Conservation (phyloP, 2,888 invertebrate species). For the Epistrophe grossulariae region DNA sequence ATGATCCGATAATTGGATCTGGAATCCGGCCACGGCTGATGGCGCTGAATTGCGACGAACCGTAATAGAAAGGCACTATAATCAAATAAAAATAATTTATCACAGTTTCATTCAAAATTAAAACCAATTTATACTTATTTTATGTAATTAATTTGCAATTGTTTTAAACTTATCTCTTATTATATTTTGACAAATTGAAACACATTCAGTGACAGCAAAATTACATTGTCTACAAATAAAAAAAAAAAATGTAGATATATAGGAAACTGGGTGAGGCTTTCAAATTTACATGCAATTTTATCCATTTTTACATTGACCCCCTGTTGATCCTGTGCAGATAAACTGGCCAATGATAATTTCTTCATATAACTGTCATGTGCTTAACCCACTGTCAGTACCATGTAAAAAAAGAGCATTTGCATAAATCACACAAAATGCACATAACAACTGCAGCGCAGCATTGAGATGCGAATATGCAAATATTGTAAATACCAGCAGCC, state of each 20-base stretch:
- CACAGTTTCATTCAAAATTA: no score
- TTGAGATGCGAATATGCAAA: conserved; percentile 59
- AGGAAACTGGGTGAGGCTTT: conserved; percentile 40
- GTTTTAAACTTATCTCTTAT: no score
- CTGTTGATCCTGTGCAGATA: conserved; percentile 55
- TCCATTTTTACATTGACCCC: conserved; percentile 64
- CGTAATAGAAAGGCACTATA: no score
- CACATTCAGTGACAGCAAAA: neutral
- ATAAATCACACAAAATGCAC: conserved; percentile 68
- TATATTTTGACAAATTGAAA: conserved; percentile 12
- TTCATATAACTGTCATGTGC: conserved; percentile 38
- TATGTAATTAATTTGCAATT: no score
- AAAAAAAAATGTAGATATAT: neutral
- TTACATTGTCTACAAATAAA: neutral
- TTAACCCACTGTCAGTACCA: conserved; percentile 39
- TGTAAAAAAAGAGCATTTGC: conserved; percentile 66
- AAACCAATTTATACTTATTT: no score
- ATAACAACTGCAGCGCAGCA: no score
- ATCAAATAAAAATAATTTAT: no score
- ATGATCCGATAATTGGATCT: no score
- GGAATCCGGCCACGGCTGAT: no score
- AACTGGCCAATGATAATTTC: conserved; percentile 37
- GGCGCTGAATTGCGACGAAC: no score
- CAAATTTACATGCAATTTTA: conserved; percentile 34
- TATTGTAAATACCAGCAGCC: conserved; percentile 69